Percentiles rank a stretch among this genome's conserved stretches.
Conservation (phyloP, 2,797 vertebrate species). For the Neopelma chrysocephalum region DNA sequence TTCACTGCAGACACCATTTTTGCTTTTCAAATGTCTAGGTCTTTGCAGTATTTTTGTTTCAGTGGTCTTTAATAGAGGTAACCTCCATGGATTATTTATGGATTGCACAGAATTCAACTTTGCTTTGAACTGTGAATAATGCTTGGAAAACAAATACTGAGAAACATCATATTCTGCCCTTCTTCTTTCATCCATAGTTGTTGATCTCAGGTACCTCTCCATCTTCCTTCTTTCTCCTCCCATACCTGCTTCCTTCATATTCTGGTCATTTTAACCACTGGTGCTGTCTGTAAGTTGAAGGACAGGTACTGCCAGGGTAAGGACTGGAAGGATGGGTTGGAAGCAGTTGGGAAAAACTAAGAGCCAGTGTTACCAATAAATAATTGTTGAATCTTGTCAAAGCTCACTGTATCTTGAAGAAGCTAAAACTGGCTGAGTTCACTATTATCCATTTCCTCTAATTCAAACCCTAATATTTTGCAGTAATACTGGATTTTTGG, state of each 20-base stretch:
- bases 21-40: neutral
- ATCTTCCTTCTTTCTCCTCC: neutral
- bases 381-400: neutral
- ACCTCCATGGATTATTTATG: neutral
- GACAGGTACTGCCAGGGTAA: neutral
- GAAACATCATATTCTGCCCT: neutral
- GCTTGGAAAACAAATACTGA: neutral
- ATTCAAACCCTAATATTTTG: neutral
- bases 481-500: neutral
- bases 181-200: neutral
- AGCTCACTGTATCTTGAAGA: neutral
- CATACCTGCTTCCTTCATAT: neutral
- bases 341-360: neutral
- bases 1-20: neutral
- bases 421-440: neutral
- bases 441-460: neutral
- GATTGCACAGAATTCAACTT: neutral
- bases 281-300: neutral
- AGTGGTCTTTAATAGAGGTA: neutral
- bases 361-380: neutral
- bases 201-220: neutral
- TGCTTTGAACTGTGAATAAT: neutral
- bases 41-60: neutral
- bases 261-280: neutral
- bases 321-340: neutral